Base-by-base conservation (phyloP, 2,797 vertebrate genomes). In the Gobio occitaniae region DNA sequence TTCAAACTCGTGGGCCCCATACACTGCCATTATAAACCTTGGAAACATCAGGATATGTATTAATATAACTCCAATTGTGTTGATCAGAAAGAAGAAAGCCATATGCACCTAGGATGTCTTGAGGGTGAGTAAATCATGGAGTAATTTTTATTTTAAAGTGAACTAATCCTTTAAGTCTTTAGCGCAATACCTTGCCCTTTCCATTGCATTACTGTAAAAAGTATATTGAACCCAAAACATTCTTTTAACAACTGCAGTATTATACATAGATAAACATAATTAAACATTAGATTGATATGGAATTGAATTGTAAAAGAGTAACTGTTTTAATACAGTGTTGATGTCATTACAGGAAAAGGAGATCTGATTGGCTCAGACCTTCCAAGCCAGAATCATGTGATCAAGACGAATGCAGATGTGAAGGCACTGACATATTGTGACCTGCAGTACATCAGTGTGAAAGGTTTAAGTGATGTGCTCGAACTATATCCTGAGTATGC, bases 351-450 rank as follows among this genome's bases (percentile, higher is more conserved):
- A 99, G 98, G 98, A 41, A 99, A 99, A 92, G 98, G 98, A 21
- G 97, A 99, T 90, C 93, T 99, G 93, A 98, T 99, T 80, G 98
- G 98, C 9, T 96, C 97, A 0, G 98, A 99, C 90, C 92, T 97
- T 87, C 95, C 97, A 38, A 93, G 90, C 90, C 93, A 90, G 44
- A 96, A 96, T 74, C 96, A 96, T 87, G 98, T 99, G 91, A 96
- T 98, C 90, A 99, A 99, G 93, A 98, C 97, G 56, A 98, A 98
- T 0, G 97, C 98, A 0, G 98, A 99, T 0, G 98, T 99, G 91
- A 99, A 98, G 93, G 97, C 97, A 0, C 91, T 99, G 92, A 99
- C 98, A 85, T 99, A 99, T 93, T 98, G 97, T 0, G 98, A 98
- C 93, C 96, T 99, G 52, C 97, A 99, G 92, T 96, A 98, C 87